Percentiles rank a stretch among this genome's conserved stretches.
These are phyloP conservation scores for Tenrec ecaudatus DNA, from an alignment of 2,113 vertebrate species.

Conservation along the genomic window DNA sequence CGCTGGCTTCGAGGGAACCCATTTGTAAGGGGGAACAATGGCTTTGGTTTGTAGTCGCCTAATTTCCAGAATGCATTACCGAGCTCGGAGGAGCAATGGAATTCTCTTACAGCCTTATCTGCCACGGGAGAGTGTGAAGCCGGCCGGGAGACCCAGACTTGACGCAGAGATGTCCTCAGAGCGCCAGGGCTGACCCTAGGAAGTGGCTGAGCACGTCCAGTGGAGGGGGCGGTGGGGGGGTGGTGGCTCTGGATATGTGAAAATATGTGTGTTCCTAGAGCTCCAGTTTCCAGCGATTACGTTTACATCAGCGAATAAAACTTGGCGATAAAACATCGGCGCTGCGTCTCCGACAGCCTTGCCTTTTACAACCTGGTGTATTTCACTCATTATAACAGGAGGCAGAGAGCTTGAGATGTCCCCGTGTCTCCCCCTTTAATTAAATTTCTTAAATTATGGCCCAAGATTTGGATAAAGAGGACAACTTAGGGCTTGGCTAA, in stretches of 20 bases:
- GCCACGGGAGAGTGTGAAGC: slow-evolving; percentile 73
- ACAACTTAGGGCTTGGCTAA: slow-evolving; percentile 76
- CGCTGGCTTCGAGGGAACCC: slow-evolving; percentile 70
- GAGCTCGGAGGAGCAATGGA: slow-evolving; percentile 76
- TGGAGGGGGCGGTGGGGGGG: not conserved
- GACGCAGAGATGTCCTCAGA: slow-evolving; percentile 28
- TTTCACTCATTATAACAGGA: slow-evolving; percentile 81
- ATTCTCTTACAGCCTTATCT: slow-evolving; percentile 83
- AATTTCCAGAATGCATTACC: slow-evolving; percentile 82
- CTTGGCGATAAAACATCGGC: slow-evolving; percentile 80
- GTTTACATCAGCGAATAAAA: slow-evolving; percentile 83
- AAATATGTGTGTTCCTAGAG: slow-evolving; percentile 80
- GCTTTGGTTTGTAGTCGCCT: slow-evolving; percentile 72
- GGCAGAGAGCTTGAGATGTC: slow-evolving; percentile 71
- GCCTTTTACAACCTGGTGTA: slow-evolving; percentile 79
- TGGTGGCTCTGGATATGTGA: slow-evolving; percentile 57
- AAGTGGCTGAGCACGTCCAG: slow-evolving; percentile 27
- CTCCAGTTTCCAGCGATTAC: slow-evolving; percentile 77
- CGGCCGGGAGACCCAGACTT: slow-evolving; percentile 32
- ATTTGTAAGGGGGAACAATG: slow-evolving; percentile 81
- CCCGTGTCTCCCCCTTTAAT: slow-evolving; percentile 81
- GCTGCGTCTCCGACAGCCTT: slow-evolving; percentile 76
- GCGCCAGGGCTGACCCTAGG: slow-evolving; percentile 36
- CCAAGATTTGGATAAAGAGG: slow-evolving; percentile 81
- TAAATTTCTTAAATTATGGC: slow-evolving; percentile 82